Evolutionary conservation across 2,888 invertebrate genomes (phyloP).

Genomic region (Parnassius orleans): DNA sequence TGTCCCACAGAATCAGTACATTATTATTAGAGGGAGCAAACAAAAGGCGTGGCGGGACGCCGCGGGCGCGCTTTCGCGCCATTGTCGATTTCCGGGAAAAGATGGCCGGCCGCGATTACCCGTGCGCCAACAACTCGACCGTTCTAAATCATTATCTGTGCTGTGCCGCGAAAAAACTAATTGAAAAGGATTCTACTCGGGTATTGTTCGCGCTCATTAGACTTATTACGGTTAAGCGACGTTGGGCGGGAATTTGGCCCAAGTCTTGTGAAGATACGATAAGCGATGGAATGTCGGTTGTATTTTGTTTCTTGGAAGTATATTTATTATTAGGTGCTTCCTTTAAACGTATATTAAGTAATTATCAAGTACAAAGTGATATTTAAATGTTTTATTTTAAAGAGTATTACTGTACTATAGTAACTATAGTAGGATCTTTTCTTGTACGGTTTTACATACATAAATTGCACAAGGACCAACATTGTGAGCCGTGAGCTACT

Average conservation of each 20-base stretch:
- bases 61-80: constrained; percentile 51
- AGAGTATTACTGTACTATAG: no score
- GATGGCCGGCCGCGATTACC: constrained; percentile 47
- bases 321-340: background rate
- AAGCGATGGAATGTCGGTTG: constrained; percentile 16
- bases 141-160: constrained; percentile 66
- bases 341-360: background rate
- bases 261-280: constrained; percentile 37
- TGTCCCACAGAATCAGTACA: constrained; percentile 27
- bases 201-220: constrained; percentile 58
- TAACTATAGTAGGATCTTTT: no score
- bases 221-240: constrained; percentile 32
- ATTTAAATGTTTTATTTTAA: no score
- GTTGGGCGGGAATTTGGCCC: constrained; percentile 27
- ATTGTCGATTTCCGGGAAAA: constrained; percentile 72
- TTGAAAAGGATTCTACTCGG: constrained; percentile 61
- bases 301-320: constrained; percentile 16
- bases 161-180: constrained; percentile 66
- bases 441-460: no score
- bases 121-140: constrained; percentile 39
- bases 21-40: constrained; percentile 35
- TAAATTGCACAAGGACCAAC: no score
- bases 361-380: no score
- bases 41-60: constrained; percentile 39
- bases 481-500: no score